Conservation (phyloP, 2,888 invertebrate species). For the Eutolmus rufibarbis region DNA sequence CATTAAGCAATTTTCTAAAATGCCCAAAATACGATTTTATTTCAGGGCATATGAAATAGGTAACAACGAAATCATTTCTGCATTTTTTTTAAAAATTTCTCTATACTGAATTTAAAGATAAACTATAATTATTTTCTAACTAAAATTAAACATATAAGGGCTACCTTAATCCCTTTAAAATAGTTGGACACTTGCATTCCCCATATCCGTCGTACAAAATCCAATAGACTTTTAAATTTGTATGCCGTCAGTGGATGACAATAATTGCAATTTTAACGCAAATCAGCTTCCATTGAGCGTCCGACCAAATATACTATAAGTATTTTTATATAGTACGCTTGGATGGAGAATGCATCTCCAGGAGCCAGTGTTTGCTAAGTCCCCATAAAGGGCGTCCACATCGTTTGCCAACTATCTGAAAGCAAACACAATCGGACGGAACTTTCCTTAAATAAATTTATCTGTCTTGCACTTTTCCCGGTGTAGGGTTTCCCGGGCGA, state of each 20-base stretch:
- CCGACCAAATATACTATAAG: background rate
- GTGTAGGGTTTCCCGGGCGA: background rate
- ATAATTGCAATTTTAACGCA: slow-evolving; percentile 3
- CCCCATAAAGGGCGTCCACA: background rate
- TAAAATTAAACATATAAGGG: background rate
- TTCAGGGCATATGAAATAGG: no score
- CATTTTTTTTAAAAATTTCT: no score
- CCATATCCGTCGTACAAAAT: background rate
- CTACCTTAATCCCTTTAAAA: background rate
- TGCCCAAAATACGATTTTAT: no score
- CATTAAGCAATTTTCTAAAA: no score
- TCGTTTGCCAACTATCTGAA: slow-evolving; percentile 14
- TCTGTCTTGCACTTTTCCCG: slow-evolving; percentile 15
- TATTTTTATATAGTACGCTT: background rate
- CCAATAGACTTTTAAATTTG: background rate
- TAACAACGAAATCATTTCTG: no score
- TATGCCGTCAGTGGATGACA: background rate
- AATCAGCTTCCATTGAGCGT: background rate
- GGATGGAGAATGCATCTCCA: background rate
- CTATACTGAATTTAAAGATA: no score
- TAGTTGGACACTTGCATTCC: background rate
- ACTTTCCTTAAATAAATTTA: slow-evolving; percentile 21
- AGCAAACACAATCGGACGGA: slow-evolving; percentile 8
- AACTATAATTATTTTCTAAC: background rate
- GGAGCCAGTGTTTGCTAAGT: background rate